phyloP scores from a whole-genome alignment of 1,140 invertebrate genomes.

The Plutomurus gul region DNA sequence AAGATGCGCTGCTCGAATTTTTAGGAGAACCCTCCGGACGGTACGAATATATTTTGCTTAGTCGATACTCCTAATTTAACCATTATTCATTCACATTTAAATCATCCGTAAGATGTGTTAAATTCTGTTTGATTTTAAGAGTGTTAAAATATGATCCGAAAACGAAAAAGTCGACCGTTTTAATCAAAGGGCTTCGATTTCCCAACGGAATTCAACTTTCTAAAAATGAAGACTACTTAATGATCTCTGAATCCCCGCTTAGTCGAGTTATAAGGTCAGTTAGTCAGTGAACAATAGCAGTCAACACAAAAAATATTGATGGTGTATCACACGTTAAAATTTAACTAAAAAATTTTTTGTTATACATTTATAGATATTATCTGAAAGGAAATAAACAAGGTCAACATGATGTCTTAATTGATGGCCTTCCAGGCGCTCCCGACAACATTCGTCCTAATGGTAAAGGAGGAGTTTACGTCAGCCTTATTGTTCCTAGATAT shows the following conservation, averaged over 20 bases:
- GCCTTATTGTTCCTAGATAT: slow-evolving; percentile 61
- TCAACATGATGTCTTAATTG: slow-evolving; percentile 57
- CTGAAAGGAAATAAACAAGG: slow-evolving; percentile 57
- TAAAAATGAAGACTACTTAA: slow-evolving; percentile 72
- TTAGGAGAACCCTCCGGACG: slow-evolving; percentile 60
- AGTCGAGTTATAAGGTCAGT: slow-evolving; percentile 61
- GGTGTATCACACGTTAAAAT: no score
- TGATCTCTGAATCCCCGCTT: slow-evolving; percentile 69
- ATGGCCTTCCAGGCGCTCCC: slow-evolving; percentile 60
- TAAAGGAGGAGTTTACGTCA: slow-evolving; percentile 62
- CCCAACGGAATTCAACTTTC: slow-evolving; percentile 80
- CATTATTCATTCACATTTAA: background rate
- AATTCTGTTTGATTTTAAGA: slow-evolving; percentile 58
- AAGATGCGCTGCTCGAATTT: slow-evolving; percentile 57
- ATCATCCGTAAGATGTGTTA: background rate
- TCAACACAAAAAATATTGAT: no score
- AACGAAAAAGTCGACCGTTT: slow-evolving; percentile 67
- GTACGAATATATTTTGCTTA: slow-evolving; percentile 53
- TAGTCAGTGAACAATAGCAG: no score
- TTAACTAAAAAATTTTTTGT: no score
- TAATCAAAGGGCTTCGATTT: slow-evolving; percentile 73
- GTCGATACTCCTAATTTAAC: background rate
- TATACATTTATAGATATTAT: slow-evolving; percentile 59
- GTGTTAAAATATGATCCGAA: slow-evolving; percentile 68
- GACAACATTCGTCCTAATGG: slow-evolving; percentile 60